Conservation (phyloP, 2,113 vertebrate genomes). For the Plecturocebus donacophilus region DNA sequence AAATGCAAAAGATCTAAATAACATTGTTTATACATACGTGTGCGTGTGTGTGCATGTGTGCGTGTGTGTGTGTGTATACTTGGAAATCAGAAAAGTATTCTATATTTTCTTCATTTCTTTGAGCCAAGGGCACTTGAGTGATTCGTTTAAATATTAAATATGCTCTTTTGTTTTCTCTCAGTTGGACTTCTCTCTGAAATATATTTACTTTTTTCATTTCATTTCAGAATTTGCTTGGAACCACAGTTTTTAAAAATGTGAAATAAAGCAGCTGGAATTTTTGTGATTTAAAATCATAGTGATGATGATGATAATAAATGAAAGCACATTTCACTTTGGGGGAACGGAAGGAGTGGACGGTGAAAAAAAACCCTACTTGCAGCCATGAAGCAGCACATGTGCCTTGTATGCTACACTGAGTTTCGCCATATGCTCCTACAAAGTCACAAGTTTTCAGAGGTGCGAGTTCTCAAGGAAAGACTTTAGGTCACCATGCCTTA, state of each 20-base stretch:
- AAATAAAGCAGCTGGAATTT: neutral
- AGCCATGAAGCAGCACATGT: neutral
- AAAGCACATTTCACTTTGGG: neutral
- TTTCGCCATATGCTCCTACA: neutral
- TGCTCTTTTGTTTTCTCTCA: neutral
- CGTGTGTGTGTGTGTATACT: neutral
- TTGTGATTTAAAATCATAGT: neutral
- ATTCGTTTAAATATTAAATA: conserved; percentile 34
- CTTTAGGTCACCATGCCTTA: neutral
- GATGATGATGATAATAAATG: neutral
- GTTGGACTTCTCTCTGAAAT: conserved; percentile 37
- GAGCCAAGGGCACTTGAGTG: neutral
- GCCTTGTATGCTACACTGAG: neutral
- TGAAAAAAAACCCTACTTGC: neutral
- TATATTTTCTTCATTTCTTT: neutral
- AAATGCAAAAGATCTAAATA: neutral
- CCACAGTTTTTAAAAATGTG: neutral
- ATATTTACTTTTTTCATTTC: neutral
- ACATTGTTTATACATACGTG: neutral
- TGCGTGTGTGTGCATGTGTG: too few species aligned
- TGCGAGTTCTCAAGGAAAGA: neutral
- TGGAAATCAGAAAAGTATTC: neutral
- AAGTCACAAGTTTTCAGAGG: neutral
- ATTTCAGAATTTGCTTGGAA: conserved; percentile 17
- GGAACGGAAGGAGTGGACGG: neutral